Conservation (phyloP, 2,888 invertebrate species). For the Polymixis flavicincta region DNA sequence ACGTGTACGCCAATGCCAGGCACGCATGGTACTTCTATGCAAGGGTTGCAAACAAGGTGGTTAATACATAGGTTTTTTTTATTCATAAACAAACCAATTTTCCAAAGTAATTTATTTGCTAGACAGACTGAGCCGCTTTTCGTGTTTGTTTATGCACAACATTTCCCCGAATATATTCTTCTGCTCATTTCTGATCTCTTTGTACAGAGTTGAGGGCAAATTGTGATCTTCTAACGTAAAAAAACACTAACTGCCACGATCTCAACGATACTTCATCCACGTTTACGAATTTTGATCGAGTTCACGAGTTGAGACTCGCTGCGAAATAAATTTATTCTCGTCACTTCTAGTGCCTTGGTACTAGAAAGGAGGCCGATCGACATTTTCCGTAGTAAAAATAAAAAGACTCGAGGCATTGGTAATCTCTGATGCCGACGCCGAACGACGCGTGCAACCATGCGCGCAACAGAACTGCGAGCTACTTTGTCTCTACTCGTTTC, state of each 20-base stretch:
- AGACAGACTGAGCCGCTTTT: too few relatives aligned
- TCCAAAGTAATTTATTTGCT: too few relatives aligned
- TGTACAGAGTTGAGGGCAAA: constrained; percentile 29
- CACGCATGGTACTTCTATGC: too few relatives aligned
- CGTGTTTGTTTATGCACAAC: too few relatives aligned
- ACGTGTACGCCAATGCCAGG: too few relatives aligned
- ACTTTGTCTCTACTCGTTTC: constrained; percentile 5
- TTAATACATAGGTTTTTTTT: too few relatives aligned
- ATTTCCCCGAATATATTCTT: neutral
- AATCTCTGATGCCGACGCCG: too few relatives aligned
- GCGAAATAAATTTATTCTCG: constrained; percentile 4
- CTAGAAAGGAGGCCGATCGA: constrained; percentile 42
- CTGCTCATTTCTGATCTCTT: constrained; percentile 32
- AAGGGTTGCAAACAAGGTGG: too few relatives aligned
- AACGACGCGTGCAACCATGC: neutral
- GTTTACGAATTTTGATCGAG: neutral
- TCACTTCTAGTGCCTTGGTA: constrained; percentile 35
- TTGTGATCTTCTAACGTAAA: constrained; percentile 23
- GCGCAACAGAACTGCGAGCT: neutral
- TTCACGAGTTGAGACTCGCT: neutral
- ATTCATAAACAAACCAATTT: too few relatives aligned
- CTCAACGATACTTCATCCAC: too few relatives aligned
- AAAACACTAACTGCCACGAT: constrained; percentile 8
- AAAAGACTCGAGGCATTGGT: constrained; percentile 14
- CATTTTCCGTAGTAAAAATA: constrained; percentile 57